Percentiles rank a stretch among this genome's conserved stretches.
These are phyloP conservation scores for Cryptotis parvus DNA, from an alignment of 2,113 vertebrate genomes.

Conservation along the genomic window DNA sequence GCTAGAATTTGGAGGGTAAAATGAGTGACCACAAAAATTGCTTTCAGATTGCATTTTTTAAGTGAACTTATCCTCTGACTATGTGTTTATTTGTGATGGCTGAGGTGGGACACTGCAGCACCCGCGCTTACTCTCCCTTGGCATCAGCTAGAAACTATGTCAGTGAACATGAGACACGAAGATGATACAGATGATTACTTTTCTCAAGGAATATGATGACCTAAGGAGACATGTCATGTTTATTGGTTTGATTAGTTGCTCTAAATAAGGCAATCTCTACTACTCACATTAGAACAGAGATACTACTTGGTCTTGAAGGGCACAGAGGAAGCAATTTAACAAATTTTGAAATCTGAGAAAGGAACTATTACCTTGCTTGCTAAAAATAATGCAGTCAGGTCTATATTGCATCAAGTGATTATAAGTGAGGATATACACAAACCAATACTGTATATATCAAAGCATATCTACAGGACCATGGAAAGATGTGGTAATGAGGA, in stretches of 20 bases:
- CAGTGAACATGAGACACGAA: background rate
- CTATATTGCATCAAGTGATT: constrained; percentile 18
- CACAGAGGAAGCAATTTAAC: constrained; percentile 20
- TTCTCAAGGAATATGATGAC: background rate
- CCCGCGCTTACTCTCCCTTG: background rate
- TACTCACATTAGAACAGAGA: constrained; percentile 26
- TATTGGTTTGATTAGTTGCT: constrained; percentile 31
- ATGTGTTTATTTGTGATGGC: background rate
- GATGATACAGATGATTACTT: background rate
- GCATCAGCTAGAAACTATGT: background rate
- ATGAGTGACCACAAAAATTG: background rate
- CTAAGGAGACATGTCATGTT: background rate
- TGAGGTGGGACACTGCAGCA: background rate
- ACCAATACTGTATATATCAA: constrained; percentile 57
- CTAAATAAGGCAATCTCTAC: background rate
- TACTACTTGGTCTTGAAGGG: background rate
- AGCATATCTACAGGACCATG: constrained; percentile 9
- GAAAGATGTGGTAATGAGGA: background rate
- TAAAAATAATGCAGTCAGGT: constrained; percentile 61
- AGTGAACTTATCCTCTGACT: background rate
- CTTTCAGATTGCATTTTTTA: background rate
- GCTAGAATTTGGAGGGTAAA: background rate
- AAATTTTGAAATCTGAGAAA: constrained; percentile 41
- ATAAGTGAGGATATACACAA: constrained; percentile 61
- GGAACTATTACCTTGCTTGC: background rate